phyloP scores from a whole-genome alignment of 1,140 invertebrate species.

The Battus philenor region DNA sequence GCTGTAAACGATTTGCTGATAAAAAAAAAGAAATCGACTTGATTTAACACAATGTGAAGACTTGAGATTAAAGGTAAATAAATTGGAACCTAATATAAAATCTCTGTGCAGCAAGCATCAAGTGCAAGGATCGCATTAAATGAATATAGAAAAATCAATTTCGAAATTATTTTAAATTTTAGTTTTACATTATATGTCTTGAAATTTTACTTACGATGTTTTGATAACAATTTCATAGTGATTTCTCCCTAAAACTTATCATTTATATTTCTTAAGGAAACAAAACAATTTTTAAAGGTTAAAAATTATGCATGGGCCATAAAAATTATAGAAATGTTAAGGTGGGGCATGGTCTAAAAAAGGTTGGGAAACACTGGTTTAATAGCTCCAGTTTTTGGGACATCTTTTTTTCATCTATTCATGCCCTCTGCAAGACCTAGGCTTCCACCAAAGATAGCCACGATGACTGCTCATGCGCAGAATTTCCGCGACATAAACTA shows the following conservation, averaged over 20 bases:
- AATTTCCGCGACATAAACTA: too few relatives aligned
- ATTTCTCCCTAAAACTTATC: slow-evolving; percentile 30
- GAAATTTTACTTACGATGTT: slow-evolving; percentile 21
- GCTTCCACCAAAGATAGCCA: too few relatives aligned
- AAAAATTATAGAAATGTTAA: slow-evolving; percentile 18
- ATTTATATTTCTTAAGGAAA: slow-evolving; percentile 31
- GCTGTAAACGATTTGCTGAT: slow-evolving; percentile 28
- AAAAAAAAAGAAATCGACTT: slow-evolving; percentile 19
- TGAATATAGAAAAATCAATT: slow-evolving; percentile 25
- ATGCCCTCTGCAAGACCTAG: too few relatives aligned
- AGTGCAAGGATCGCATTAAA: slow-evolving; percentile 27
- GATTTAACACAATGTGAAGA: slow-evolving; percentile 28
- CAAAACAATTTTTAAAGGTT: slow-evolving; percentile 23
- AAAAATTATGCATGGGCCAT: slow-evolving; percentile 19
- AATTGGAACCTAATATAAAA: slow-evolving; percentile 33
- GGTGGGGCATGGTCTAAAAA: too few relatives aligned
- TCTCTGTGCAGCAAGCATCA: slow-evolving; percentile 27
- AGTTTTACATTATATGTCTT: slow-evolving; percentile 25
- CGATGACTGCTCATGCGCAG: too few relatives aligned
- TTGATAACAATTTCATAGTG: slow-evolving; percentile 36
- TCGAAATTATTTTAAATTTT: slow-evolving; percentile 29
- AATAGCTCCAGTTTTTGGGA: too few relatives aligned
- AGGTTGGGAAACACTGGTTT: too few relatives aligned
- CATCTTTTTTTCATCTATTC: too few relatives aligned
- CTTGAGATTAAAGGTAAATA: slow-evolving; percentile 32